Percentiles rank a stretch among this genome's conserved stretches.
These are phyloP conservation scores for Eolophus roseicapilla DNA, from an alignment of 2,113 vertebrate species.

Conservation along the genomic window DNA sequence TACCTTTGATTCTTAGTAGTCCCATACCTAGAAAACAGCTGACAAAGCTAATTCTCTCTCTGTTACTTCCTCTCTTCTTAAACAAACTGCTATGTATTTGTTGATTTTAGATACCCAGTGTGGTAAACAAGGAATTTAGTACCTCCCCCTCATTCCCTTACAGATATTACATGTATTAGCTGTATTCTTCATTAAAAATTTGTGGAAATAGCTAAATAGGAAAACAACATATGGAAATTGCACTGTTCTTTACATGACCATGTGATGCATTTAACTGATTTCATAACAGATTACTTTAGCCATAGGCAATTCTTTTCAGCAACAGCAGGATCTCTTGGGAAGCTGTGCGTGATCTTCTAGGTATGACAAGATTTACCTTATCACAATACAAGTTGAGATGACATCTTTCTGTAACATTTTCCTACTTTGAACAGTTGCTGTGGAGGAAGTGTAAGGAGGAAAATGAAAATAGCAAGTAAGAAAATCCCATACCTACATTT, in stretches of 20 bases:
- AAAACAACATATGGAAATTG: neutral
- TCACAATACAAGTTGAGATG: neutral
- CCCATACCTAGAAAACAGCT: neutral
- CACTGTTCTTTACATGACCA: neutral
- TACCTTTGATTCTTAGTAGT: neutral
- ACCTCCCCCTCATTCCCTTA: neutral
- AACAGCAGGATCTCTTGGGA: neutral
- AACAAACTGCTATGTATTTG: neutral
- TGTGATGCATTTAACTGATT: neutral
- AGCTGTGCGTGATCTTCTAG: neutral
- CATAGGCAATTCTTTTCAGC: slow-evolving; percentile 8
- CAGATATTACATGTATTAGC: neutral
- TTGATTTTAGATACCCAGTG: neutral
- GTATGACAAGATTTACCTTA: neutral
- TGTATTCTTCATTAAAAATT: neutral
- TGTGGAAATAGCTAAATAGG: neutral
- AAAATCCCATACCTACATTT: neutral
- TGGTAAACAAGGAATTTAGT: neutral
- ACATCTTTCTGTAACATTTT: neutral
- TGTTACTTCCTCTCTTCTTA: neutral
- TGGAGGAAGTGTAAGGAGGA: neutral
- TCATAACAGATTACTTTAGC: neutral
- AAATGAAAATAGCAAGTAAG: neutral
- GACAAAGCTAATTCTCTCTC: neutral
- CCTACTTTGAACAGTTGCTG: neutral